Evolutionary conservation across 92 coral and sea anemone species (phyloP).

Genomic region (Muricea muricata): DNA sequence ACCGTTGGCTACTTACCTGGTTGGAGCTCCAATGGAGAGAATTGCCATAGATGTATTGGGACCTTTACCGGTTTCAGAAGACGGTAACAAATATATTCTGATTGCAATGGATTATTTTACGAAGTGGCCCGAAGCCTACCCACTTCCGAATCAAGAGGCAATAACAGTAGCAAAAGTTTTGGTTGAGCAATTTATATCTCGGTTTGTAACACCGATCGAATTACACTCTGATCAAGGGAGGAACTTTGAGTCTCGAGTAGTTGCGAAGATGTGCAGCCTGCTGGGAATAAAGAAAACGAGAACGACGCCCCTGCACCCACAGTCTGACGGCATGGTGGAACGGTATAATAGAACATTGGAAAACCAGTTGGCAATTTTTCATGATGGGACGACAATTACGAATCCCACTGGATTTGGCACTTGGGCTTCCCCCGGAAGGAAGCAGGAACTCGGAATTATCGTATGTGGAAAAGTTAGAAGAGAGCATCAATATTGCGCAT

Average conservation of each 20-base stretch:
- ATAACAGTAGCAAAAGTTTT: conserved; percentile 23
- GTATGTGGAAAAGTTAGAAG: conserved; percentile 19
- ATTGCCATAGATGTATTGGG: too few species aligned
- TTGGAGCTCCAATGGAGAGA: too few species aligned
- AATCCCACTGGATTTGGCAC: conserved; percentile 37
- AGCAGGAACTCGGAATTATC: neutral
- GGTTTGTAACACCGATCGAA: too few species aligned
- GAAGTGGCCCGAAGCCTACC: too few species aligned
- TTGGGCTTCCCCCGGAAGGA: conserved; percentile 28
- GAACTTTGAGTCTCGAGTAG: too few species aligned
- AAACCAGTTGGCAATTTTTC: conserved; percentile 54
- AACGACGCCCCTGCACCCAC: conserved; percentile 36
- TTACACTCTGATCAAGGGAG: too few species aligned
- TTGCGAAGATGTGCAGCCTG: too few species aligned
- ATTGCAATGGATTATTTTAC: neutral
- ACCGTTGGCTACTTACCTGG: neutral
- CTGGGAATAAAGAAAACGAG: conserved; percentile 13
- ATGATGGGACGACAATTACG: conserved; percentile 39
- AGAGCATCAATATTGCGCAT: conserved; percentile 12
- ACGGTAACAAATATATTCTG: too few species aligned
- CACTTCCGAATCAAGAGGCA: conserved; percentile 33
- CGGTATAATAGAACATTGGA: conserved; percentile 57
- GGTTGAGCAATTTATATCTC: conserved; percentile 22
- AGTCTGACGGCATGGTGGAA: conserved; percentile 60
- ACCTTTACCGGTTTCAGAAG: too few species aligned